Evolutionary conservation across 1,140 invertebrate species (phyloP).

Genomic region (Heliconius hermathena): DNA sequence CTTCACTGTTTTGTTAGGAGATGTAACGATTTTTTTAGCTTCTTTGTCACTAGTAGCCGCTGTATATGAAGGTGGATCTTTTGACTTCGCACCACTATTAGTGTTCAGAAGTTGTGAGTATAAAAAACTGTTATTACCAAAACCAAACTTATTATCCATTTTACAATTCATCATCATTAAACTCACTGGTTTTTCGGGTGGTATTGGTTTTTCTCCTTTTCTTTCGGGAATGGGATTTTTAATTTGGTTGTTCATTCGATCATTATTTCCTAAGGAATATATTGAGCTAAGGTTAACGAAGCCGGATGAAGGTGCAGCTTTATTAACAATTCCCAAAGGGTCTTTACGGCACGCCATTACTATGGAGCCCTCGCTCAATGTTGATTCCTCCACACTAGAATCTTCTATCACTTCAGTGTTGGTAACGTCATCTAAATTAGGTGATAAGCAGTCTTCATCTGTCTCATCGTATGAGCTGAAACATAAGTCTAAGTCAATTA

Average conservation of each 20-base stretch:
- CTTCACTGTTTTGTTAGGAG: slow-evolving; percentile 54
- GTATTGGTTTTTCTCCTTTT: slow-evolving; percentile 70
- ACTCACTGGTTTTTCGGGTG: slow-evolving; percentile 73
- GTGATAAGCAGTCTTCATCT: slow-evolving; percentile 84
- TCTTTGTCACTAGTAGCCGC: slow-evolving; percentile 64
- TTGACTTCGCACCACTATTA: slow-evolving; percentile 56
- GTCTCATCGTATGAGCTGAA: slow-evolving; percentile 85
- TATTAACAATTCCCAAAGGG: slow-evolving; percentile 27
- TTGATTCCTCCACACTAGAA: slow-evolving; percentile 74
- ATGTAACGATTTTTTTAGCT: slow-evolving; percentile 50
- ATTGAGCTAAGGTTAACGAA: slow-evolving; percentile 79
- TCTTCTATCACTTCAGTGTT: slow-evolving; percentile 78
- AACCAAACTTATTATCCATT: slow-evolving; percentile 67
- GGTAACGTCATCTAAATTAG: slow-evolving; percentile 84
- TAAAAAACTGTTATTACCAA: slow-evolving; percentile 77
- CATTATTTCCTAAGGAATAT: slow-evolving; percentile 67
- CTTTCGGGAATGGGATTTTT: slow-evolving; percentile 65
- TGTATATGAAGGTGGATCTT: slow-evolving; percentile 71
- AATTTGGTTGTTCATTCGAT: slow-evolving; percentile 58
- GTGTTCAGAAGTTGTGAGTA: slow-evolving; percentile 75
- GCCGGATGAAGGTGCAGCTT: slow-evolving; percentile 46
- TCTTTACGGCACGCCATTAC: slow-evolving; percentile 39
- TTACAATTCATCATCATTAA: slow-evolving; percentile 77
- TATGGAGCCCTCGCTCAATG: slow-evolving; percentile 57
- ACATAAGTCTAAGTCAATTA: slow-evolving; percentile 17